phyloP scores from a whole-genome alignment of 1,140 invertebrate genomes.

The Physella acuta region DNA sequence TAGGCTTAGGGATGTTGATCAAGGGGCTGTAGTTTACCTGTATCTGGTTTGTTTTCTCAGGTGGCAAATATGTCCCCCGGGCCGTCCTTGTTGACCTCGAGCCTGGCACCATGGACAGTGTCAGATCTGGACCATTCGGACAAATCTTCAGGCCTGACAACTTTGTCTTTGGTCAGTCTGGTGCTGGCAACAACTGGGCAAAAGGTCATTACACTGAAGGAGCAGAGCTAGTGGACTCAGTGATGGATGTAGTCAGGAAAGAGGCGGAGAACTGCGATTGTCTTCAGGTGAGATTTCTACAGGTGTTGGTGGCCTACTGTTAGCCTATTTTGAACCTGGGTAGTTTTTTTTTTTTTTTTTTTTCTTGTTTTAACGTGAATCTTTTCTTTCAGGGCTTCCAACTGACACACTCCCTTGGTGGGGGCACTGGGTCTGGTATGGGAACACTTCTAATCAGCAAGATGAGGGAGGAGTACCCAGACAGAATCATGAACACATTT shows the following conservation, averaged over 20 bases:
- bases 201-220: constrained; percentile 18
- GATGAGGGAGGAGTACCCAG: constrained; percentile 69
- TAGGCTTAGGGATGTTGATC: background rate
- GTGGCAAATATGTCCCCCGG: constrained; percentile 55
- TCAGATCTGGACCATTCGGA: constrained; percentile 66
- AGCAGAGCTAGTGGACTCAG: constrained; percentile 67
- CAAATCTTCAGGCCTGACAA: constrained; percentile 64
- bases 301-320: too few relatives aligned
- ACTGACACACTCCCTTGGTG: constrained; percentile 77
- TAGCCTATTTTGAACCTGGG: too few relatives aligned
- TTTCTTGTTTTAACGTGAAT: background rate
- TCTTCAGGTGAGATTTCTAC: constrained; percentile 56
- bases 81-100: constrained; percentile 80
- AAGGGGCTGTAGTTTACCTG: background rate
- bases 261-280: constrained; percentile 84
- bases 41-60: constrained; percentile 19
- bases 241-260: constrained; percentile 80
- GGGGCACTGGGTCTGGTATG: constrained; percentile 60
- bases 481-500: constrained; percentile 89
- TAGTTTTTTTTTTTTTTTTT: background rate
- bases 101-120: constrained; percentile 86
- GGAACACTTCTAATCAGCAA: constrained; percentile 66
- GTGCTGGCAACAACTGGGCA: constrained; percentile 41
- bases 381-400: constrained; percentile 69
- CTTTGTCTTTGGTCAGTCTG: constrained; percentile 63